A percentile compares a stretch with the other conserved stretches of the same genome.
Conservation (phyloP, 1,140 invertebrate species). For the Neodiprion fabricii region DNA sequence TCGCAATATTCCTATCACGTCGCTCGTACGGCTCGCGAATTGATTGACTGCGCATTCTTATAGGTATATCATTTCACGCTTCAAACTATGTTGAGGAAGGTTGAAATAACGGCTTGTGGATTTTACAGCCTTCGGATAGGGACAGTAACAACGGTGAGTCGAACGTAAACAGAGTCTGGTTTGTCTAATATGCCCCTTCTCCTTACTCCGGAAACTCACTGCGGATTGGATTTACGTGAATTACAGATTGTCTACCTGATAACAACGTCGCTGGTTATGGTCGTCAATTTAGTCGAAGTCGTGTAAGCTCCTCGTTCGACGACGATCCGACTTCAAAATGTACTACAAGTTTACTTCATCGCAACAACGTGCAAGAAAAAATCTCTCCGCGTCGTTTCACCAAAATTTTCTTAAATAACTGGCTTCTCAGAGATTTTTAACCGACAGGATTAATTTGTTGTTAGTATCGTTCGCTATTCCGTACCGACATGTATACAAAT, state of each 20-base stretch:
- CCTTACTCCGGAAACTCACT: not conserved
- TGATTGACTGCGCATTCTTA: conserved; percentile 1
- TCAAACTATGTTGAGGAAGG: conserved; percentile 5
- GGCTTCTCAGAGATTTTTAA: too few species aligned
- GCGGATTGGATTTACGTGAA: not conserved
- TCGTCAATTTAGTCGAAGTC: not conserved
- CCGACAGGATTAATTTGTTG: too few species aligned
- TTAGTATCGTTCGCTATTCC: not conserved
- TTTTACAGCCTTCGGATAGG: not conserved
- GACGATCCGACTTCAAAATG: too few species aligned
- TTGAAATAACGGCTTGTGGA: conserved; percentile 7
- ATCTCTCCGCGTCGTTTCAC: too few species aligned
- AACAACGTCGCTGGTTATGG: not conserved
- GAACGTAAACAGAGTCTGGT: not conserved
- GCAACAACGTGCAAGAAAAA: too few species aligned
- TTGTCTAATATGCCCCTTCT: not conserved
- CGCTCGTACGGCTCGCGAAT: conserved; percentile 1
- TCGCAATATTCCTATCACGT: not conserved
- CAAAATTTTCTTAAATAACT: too few species aligned
- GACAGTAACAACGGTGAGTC: not conserved
- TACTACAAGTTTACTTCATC: too few species aligned
- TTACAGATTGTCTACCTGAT: conserved; percentile 1
- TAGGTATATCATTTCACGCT: conserved; percentile 5
- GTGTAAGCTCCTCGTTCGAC: not conserved
- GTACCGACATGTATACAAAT: not conserved